A percentile compares a stretch with the other conserved stretches of the same genome.
These are phyloP conservation scores for Amiota communis DNA, from an alignment of 2,888 invertebrate species.

Conservation along the genomic window DNA sequence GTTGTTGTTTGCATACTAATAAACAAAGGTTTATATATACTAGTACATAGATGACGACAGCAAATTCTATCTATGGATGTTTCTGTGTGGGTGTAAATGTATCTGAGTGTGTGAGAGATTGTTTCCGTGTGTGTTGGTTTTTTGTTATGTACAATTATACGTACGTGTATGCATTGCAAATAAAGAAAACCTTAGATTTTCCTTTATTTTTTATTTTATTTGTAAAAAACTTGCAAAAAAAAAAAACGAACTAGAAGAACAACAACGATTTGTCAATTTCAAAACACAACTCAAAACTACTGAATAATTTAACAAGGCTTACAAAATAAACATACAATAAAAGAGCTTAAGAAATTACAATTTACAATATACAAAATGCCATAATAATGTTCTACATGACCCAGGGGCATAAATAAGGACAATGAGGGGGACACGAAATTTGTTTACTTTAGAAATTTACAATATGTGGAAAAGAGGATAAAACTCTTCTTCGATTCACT, in stretches of 20 bases:
- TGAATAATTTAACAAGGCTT: slow-evolving; percentile 22
- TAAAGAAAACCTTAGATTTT: neutral
- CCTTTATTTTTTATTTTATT: slow-evolving; percentile 7
- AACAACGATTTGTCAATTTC: slow-evolving; percentile 45
- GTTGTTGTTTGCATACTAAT: neutral
- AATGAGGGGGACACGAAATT: too few relatives aligned
- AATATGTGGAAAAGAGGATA: too few relatives aligned
- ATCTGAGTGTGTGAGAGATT: neutral
- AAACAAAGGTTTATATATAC: slow-evolving; percentile 14
- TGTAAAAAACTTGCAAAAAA: neutral
- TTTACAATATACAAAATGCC: slow-evolving; percentile 2
- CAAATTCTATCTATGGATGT: neutral
- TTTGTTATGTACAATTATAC: neutral
- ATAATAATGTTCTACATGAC: neutral
- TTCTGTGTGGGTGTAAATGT: slow-evolving; percentile 7
- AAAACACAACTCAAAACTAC: slow-evolving; percentile 13
- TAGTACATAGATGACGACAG: slow-evolving; percentile 2
- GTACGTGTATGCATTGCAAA: neutral
- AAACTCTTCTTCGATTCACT: too few relatives aligned
- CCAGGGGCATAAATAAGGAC: neutral
- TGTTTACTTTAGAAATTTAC: too few relatives aligned
- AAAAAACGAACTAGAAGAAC: neutral
- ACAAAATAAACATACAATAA: slow-evolving; percentile 11
- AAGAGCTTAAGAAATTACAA: slow-evolving; percentile 14
- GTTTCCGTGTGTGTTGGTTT: too few relatives aligned